Evolutionary conservation across 1,140 invertebrate species (phyloP).

Genomic region (Gerris buenoi): DNA sequence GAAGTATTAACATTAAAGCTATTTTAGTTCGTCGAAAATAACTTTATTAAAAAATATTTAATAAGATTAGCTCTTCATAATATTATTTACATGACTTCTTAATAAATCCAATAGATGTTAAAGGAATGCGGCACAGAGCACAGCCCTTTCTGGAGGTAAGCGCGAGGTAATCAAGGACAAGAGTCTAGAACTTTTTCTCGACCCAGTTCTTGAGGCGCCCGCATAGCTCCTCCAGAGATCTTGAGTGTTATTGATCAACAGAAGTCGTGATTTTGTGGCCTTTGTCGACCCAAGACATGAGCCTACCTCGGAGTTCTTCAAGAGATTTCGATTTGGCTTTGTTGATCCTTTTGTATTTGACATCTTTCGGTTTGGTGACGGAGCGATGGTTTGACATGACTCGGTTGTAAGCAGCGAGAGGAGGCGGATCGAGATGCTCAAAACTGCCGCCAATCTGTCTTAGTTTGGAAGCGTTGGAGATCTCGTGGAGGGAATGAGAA

Average conservation of each 20-base stretch:
- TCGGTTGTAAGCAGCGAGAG: conserved; percentile 64
- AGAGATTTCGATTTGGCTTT: conserved; percentile 78
- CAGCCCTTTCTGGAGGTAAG: too few relatives aligned
- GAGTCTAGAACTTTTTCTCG: conserved; percentile 35
- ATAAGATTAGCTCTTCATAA: too few relatives aligned
- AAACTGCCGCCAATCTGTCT: conserved; percentile 32
- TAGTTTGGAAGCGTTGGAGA: neutral
- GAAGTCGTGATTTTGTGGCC: conserved; percentile 45
- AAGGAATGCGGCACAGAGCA: too few relatives aligned
- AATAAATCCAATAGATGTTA: too few relatives aligned
- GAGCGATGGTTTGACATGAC: conserved; percentile 80
- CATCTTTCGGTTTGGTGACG: conserved; percentile 77
- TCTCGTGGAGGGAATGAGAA: conserved; percentile 17
- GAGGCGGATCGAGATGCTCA: conserved; percentile 27
- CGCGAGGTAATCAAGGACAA: too few relatives aligned
- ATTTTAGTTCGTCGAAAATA: too few relatives aligned
- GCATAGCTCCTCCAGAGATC: conserved; percentile 67
- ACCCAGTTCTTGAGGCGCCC: conserved; percentile 70
- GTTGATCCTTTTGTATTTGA: conserved; percentile 78
- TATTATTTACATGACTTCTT: too few relatives aligned
- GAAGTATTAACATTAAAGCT: too few relatives aligned
- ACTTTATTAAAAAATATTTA: too few relatives aligned
- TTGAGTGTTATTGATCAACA: conserved; percentile 42
- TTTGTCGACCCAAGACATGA: conserved; percentile 71
- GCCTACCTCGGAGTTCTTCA: conserved; percentile 60